Evolutionary conservation across 2,113 vertebrate genomes (phyloP).

Genomic region (Parus major): DNA sequence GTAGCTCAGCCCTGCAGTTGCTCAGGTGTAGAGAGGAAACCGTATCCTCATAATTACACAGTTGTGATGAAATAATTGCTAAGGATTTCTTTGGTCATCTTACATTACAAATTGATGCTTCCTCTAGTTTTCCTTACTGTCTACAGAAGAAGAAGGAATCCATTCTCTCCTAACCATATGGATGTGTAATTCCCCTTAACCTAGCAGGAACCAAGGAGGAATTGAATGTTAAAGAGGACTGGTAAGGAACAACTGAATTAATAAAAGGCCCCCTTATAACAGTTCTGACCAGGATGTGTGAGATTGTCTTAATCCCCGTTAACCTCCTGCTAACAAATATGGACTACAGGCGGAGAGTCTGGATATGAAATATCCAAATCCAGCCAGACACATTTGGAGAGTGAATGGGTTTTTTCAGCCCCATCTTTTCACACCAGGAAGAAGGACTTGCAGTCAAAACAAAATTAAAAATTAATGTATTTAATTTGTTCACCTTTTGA

Average conservation of each 20-base stretch:
- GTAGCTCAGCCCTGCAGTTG: background rate
- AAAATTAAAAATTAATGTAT: background rate
- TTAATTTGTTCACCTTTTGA: background rate
- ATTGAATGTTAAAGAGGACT: background rate
- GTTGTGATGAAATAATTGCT: background rate
- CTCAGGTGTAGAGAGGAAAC: background rate
- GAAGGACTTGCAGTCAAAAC: background rate
- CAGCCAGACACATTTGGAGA: background rate
- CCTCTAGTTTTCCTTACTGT: background rate
- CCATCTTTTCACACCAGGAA: background rate
- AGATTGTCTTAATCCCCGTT: background rate
- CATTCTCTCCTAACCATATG: background rate
- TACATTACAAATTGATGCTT: constrained; percentile 8
- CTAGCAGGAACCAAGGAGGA: background rate
- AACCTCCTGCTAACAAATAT: background rate
- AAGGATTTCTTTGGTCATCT: constrained; percentile 23
- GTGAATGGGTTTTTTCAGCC: background rate
- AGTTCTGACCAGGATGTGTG: background rate
- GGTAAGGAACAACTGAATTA: background rate
- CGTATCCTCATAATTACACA: background rate
- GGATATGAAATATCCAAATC: background rate
- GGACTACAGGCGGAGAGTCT: background rate
- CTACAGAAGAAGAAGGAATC: background rate
- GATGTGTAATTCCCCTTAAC: background rate
- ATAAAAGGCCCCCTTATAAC: background rate